Percentiles rank a stretch among this genome's conserved stretches.
Evolutionary conservation across 2,113 vertebrate genomes (phyloP).

Genomic region (Sialia sialis): DNA sequence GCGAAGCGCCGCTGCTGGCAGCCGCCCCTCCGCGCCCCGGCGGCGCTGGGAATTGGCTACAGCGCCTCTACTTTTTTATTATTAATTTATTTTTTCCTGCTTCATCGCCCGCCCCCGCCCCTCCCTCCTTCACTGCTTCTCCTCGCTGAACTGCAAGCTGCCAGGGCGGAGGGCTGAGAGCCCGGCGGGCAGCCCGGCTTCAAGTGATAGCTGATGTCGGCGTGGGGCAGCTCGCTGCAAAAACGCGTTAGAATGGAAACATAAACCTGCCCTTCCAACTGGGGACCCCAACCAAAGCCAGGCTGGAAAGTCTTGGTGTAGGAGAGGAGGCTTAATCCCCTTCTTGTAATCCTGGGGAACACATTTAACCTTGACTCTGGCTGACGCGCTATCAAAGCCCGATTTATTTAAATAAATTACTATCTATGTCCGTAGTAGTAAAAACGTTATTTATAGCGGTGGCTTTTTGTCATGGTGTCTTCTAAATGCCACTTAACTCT

Average conservation of each 20-base stretch:
- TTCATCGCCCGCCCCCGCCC: not conserved
- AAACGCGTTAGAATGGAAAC: not conserved
- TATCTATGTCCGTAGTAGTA: constrained; percentile 22
- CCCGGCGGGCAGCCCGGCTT: not conserved
- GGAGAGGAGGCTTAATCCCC: not conserved
- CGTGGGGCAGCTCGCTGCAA: not conserved
- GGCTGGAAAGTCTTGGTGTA: not conserved
- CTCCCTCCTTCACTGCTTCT: not conserved
- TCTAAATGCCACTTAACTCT: constrained; percentile 44
- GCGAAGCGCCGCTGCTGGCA: not conserved
- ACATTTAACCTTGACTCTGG: not conserved
- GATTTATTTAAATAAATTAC: constrained; percentile 60
- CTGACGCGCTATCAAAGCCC: constrained; percentile 18
- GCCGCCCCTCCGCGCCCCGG: not conserved
- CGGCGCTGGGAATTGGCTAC: not conserved
- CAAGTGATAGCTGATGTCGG: fast-evolving
- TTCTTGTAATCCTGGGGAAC: not conserved
- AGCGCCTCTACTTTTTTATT: not conserved
- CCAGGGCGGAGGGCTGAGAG: not conserved
- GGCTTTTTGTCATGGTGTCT: constrained; percentile 60
- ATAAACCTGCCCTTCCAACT: not conserved
- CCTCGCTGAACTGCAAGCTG: not conserved
- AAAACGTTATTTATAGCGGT: constrained; percentile 62
- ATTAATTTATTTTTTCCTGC: not conserved
- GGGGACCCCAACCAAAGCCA: not conserved